Base-by-base conservation (phyloP, 2,113 vertebrate species). In the Vulpes lagopus region DNA sequence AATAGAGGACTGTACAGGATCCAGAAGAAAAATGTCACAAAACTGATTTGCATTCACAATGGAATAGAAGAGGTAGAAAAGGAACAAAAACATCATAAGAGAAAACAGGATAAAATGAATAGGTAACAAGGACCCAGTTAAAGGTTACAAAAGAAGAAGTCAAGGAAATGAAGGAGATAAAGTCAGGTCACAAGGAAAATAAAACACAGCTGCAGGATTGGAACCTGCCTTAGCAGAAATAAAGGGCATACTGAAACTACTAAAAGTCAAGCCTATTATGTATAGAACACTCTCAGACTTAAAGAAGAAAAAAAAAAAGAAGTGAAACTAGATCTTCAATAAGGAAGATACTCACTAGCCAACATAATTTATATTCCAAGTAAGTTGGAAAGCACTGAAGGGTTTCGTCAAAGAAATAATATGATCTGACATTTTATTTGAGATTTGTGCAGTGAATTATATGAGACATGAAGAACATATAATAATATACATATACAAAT, bases 21-120 rank as follows among this genome's bases (percentile, higher is more conserved):
- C 8, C 59, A 89, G 25, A 96, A 95, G n/a, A 87, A 91, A 65
- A 90, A 53, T 84, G 25, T 79, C 69, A 38, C 15, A 89, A 38
- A 81, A 49, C 11, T 11, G 5, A 83, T 78, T 96, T 84, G 6
- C 49, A 71, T 73, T 78, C 32, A 64, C 11, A 84, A 38, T 3
- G 53, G 8, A 73, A 59, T 35, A 30, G 43, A 94, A 94, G 35
- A 80, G 64, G 15, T 88, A 3, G 2, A 35, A 88, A 91, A 38
- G 38, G 22, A 82, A 20, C 15, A 89, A 95, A 89, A 88, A 92
- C 59, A 8, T 23, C 25, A 1, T 60, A 71, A 57, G 64, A 92
- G 15, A 78, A 95, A 95, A 76, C n/a, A 60, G 49, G 11, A 59
- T 57, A 62, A 86, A 96, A 74, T 35, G 49, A 94, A n/a, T 11